Percentiles rank a stretch among this genome's conserved stretches.
Evolutionary conservation across 2,797 vertebrate species (phyloP).

Genomic region (Ceyx erithaca): DNA sequence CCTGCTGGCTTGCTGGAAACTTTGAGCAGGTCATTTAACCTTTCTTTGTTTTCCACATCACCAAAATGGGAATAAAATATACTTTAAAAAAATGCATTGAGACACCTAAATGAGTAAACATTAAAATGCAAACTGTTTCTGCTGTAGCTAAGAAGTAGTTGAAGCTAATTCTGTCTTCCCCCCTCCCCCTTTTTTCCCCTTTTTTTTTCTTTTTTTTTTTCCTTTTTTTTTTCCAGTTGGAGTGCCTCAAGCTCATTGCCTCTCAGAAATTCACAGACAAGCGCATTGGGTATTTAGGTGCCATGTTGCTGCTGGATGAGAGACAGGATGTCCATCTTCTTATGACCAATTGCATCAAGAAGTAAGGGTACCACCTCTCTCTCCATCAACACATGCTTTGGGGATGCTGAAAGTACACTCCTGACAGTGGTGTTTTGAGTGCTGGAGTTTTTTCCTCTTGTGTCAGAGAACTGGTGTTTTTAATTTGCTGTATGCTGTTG

Average conservation of each 20-base stretch:
- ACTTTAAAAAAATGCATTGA: background rate
- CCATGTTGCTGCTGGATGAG: constrained; percentile 98
- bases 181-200: background rate
- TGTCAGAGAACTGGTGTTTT: background rate
- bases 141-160: constrained; percentile 2
- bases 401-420: background rate
- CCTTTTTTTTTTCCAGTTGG: constrained; percentile 83
- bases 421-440: background rate
- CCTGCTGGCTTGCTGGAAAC: background rate
- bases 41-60: background rate
- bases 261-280: constrained; percentile 99
- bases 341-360: constrained; percentile 99
- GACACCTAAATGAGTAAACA: background rate
- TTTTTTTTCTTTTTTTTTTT: background rate
- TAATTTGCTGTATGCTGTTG: background rate
- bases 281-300: constrained; percentile 98
- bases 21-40: background rate
- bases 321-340: constrained; percentile 99
- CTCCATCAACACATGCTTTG: constrained; percentile 24
- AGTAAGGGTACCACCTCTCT: constrained; percentile 84
- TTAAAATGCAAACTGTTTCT: constrained; percentile 12
- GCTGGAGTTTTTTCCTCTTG: background rate
- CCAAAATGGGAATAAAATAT: background rate
- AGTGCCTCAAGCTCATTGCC: constrained; percentile 98
- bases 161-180: constrained; percentile 33